phyloP scores from a whole-genome alignment of 1,140 invertebrate species.

The Ladona fulva region DNA sequence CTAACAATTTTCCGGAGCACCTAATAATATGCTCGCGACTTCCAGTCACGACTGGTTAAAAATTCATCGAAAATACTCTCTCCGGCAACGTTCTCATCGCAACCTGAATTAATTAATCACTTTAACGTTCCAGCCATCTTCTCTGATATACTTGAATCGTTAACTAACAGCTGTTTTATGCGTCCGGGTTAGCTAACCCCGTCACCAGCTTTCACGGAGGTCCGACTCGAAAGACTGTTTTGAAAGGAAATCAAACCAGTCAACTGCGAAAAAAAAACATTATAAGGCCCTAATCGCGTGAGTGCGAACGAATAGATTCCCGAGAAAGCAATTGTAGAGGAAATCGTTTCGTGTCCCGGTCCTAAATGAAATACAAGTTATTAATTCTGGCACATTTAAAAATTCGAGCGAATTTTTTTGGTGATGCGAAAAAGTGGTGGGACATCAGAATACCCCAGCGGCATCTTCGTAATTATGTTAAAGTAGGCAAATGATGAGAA shows the following conservation, averaged over 20 bases:
- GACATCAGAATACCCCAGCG: not conserved
- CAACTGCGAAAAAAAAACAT: not conserved
- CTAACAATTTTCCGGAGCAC: too few species aligned
- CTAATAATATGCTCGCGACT: too few species aligned
- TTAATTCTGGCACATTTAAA: not conserved
- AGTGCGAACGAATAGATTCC: not conserved
- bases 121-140: not conserved
- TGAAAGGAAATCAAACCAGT: not conserved
- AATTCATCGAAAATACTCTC: not conserved
- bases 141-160: not conserved
- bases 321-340: not conserved
- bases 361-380: not conserved
- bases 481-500: not conserved
- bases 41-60: not conserved
- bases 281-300: not conserved
- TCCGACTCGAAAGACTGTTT: not conserved
- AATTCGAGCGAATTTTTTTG: too few species aligned
- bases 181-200: not conserved
- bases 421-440: too few species aligned
- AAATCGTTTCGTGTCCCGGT: not conserved
- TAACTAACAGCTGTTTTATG: not conserved
- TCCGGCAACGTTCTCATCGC: not conserved
- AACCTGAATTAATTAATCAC: not conserved
- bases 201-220: not conserved
- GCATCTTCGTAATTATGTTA: not conserved